Evolutionary conservation across 1,140 invertebrate species (phyloP).

Genomic region (Bursaphelenchus mucronatus): DNA sequence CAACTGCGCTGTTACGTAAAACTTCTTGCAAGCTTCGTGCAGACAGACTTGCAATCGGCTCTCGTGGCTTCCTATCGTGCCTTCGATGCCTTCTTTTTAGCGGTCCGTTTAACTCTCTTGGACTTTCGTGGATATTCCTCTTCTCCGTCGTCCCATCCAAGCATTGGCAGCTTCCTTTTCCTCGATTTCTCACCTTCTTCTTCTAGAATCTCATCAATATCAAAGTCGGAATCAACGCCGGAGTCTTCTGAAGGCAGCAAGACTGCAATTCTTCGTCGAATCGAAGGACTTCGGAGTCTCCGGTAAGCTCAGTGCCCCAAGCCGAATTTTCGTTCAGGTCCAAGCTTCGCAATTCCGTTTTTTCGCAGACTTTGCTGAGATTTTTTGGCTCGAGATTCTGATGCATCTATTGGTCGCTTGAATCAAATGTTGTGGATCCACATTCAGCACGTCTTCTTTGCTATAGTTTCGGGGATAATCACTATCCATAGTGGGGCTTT

Average conservation of each 20-base stretch:
- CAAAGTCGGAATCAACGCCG: constrained; percentile 23
- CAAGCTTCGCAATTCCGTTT: neutral
- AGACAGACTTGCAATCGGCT: constrained; percentile 1
- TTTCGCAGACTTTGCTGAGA: neutral
- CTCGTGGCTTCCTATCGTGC: constrained; percentile 2
- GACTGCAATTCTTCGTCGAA: neutral
- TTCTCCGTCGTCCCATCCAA: constrained; percentile 24
- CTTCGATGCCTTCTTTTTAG: constrained; percentile 7
- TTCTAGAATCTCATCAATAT: neutral
- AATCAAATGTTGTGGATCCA: constrained; percentile 33
- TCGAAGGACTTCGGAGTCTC: neutral
- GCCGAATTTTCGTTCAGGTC: neutral
- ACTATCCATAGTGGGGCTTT: constrained; percentile 89
- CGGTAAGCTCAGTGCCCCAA: constrained; percentile 21
- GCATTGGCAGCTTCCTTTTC: constrained; percentile 17
- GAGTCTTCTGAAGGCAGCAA: neutral
- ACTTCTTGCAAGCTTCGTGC: constrained; percentile 33
- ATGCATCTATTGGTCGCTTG: constrained; percentile 4
- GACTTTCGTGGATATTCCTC: constrained; percentile 18
- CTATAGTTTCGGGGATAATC: constrained; percentile 79
- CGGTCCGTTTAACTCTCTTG: neutral
- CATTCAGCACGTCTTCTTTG: constrained; percentile 62
- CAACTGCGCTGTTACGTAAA: constrained; percentile 49
- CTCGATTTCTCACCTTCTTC: constrained; percentile 10
- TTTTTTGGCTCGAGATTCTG: neutral